phyloP scores from a whole-genome alignment of 1,140 invertebrate species.

The Drosophila sp. region DNA sequence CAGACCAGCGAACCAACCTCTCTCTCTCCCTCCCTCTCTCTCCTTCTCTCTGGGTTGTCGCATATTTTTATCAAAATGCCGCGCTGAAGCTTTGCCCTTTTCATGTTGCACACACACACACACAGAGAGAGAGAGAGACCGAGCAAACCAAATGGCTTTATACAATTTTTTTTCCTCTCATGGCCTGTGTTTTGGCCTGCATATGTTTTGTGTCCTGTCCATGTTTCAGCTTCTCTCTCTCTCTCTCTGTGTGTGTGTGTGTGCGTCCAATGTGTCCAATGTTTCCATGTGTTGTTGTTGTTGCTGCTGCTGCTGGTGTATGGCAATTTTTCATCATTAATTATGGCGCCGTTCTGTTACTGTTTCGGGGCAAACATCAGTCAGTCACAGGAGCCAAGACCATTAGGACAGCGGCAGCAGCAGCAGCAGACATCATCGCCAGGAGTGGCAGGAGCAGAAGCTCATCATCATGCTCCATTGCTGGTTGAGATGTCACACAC shows the following conservation, averaged over 20 bases:
- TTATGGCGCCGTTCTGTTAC: slow-evolving; percentile 68
- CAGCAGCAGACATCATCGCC: neutral
- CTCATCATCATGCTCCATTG: slow-evolving; percentile 42
- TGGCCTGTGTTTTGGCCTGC: slow-evolving; percentile 34
- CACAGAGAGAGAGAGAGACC: neutral
- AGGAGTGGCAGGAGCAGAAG: slow-evolving; percentile 6
- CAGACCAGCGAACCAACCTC: no score
- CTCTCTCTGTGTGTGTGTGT: slow-evolving; percentile 37
- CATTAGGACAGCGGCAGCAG: slow-evolving; percentile 55
- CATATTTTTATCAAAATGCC: slow-evolving; percentile 46
- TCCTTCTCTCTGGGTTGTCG: slow-evolving; percentile 5
- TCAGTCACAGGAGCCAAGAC: slow-evolving; percentile 75
- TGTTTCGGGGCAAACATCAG: slow-evolving; percentile 70
- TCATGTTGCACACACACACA: slow-evolving; percentile 63
- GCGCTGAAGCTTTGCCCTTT: slow-evolving; percentile 72
- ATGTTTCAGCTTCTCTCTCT: neutral
- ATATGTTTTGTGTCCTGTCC: slow-evolving; percentile 59
- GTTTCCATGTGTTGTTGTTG: slow-evolving; percentile 29
- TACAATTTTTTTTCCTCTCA: slow-evolving; percentile 38
- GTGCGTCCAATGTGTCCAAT: neutral
- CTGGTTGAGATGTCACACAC: slow-evolving; percentile 72
- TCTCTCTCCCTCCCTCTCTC: no score
- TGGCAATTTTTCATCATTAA: slow-evolving; percentile 80
- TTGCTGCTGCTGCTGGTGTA: slow-evolving; percentile 25
- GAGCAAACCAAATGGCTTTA: slow-evolving; percentile 70